Evolutionary conservation across 2,113 vertebrate species (phyloP), one percentile per base, ranked within the genome.

Genomic region (Catharus fuscescens): DNA sequence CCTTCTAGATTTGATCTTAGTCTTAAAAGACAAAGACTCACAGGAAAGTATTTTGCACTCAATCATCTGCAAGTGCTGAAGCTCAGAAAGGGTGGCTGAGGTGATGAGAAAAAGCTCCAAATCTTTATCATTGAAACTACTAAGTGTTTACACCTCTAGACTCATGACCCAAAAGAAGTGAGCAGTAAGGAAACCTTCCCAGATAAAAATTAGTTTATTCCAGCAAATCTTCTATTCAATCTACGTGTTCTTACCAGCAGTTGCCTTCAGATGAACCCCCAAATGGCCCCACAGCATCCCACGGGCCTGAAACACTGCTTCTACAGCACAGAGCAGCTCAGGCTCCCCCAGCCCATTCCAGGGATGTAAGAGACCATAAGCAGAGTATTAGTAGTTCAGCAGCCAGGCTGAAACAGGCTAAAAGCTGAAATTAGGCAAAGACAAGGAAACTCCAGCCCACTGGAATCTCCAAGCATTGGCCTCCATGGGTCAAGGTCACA

Each of bases 221-320:
- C 56, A 66, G 38, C 4, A 61, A 38, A 42, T 3, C 69, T 40
- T 16, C 29, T 40, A 54, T 21, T 26, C 18, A 13, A 11, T 79
- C n/a, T 16, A n/a, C n/a, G 8, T 5, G 28, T 20, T 31, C 3
- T 62, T 59, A 32, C 44, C 13, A 44, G 52, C 18, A 60, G 56
- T 15, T 32, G 26, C 34, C 38, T 81, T 61, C 47, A 79, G 61
- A 23, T 54, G 29, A 85, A 48, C 14, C 57, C 31, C 29, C 19
- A 62, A 59, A 44, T 1, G 13, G 38, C 48, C 64, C 61, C 66
- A 52, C 14, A 48, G 48, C 62, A 84, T 8, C 40, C 23, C 45
- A 42, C 0, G 0, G 67, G 31, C 18, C 61, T 40, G 17, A 50
- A 88, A 74, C 1, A 1, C 29, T 45, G 53, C 54, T 79, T 77